Conservation (phyloP, 1,140 invertebrate genomes). For the Psilanteris sp. region DNA sequence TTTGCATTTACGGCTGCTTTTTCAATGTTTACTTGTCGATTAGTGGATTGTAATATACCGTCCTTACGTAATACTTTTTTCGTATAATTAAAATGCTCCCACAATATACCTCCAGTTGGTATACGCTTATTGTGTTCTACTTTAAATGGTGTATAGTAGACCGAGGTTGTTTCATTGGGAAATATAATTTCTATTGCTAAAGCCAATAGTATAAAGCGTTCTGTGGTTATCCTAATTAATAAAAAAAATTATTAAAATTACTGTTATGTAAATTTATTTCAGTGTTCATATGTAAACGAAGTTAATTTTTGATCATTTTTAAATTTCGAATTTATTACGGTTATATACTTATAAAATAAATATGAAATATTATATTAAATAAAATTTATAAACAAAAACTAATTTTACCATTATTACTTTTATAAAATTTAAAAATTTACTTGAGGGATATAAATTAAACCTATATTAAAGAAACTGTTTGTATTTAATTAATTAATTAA, state of each 20-base stretch:
- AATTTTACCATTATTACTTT: too few species aligned
- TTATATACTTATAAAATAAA: too few species aligned
- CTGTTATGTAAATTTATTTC: not conserved
- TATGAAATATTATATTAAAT: too few species aligned
- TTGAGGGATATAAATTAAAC: too few species aligned
- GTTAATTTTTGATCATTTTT: too few species aligned
- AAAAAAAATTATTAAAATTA: not conserved
- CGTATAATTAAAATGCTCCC: not conserved
- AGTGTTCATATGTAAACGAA: too few species aligned
- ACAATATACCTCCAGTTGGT: not conserved
- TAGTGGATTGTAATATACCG: too few species aligned
- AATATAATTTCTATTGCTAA: not conserved
- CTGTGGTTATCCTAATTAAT: not conserved
- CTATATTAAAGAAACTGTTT: too few species aligned
- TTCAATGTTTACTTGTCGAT: not conserved
- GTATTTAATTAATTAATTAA: too few species aligned
- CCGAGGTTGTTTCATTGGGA: not conserved
- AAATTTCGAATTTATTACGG: too few species aligned
- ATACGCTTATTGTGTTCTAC: not conserved
- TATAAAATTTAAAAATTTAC: too few species aligned
- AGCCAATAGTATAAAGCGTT: not conserved
- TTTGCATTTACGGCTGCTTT: not conserved
- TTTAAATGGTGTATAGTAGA: slow-evolving; percentile 6
- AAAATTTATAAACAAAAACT: too few species aligned
- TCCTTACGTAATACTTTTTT: not conserved